Evolutionary conservation across 2,113 vertebrate genomes (phyloP).

Genomic region (Stigmatopora nigra): DNA sequence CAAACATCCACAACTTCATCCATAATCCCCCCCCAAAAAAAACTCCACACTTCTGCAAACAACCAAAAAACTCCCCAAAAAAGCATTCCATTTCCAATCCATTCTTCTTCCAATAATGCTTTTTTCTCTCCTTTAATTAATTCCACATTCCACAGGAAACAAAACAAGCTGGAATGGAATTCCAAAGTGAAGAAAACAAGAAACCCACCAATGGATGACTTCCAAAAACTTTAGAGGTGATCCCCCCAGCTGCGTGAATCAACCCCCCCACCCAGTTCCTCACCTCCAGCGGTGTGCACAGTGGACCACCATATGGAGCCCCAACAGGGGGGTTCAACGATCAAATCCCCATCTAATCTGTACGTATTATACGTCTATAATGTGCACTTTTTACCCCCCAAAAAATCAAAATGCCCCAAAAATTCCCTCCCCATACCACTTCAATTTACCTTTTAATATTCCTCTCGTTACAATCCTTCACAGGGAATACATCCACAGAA

Average conservation of each 20-base stretch:
- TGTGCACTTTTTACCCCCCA: not conserved
- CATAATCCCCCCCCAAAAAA: not conserved
- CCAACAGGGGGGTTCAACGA: conserved; percentile 1
- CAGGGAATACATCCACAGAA: conserved; percentile 61
- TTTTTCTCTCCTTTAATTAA: conserved; percentile 18
- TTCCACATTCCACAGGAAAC: conserved; percentile 64
- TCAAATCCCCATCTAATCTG: conserved; percentile 6
- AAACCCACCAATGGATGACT: conserved; percentile 32
- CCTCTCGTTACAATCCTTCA: conserved; percentile 58
- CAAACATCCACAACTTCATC: not conserved
- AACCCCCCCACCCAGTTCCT: conserved; percentile 51
- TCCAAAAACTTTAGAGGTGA: conserved; percentile 52
- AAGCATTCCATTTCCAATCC: not conserved
- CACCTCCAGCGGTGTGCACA: conserved; percentile 18
- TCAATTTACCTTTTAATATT: conserved; percentile 60
- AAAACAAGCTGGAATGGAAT: conserved; percentile 61
- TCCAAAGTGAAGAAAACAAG: conserved; percentile 69
- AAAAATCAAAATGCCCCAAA: too few species aligned
- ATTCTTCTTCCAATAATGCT: not conserved
- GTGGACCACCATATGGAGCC: conserved; percentile 53
- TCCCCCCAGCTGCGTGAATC: conserved; percentile 69
- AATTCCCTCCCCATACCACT: not conserved
- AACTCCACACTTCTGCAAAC: not conserved
- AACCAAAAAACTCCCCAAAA: not conserved
- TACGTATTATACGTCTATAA: not conserved